Conservation (phyloP, 2,113 vertebrate genomes). For the Natator depressus region DNA sequence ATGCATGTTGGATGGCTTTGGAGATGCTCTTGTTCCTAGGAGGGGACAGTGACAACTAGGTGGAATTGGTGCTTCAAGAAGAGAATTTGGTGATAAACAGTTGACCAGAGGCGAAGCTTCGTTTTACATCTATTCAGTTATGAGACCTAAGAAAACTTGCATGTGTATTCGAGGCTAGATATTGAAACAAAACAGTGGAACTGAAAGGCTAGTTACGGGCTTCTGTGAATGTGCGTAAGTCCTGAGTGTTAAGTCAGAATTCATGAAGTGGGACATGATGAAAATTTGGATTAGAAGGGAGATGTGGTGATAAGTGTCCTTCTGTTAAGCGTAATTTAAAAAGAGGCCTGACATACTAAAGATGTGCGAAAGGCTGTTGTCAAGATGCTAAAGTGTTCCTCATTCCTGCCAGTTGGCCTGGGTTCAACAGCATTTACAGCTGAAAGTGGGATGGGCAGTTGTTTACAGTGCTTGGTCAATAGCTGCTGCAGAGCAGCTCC, state of each 20-base stretch:
- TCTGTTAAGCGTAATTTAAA: constrained; percentile 35
- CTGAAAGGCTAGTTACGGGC: neutral
- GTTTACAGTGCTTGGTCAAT: constrained; percentile 40
- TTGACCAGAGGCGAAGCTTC: neutral
- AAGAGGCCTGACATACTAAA: constrained; percentile 50
- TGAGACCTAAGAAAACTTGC: neutral
- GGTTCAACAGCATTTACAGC: constrained; percentile 66
- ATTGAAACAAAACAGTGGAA: constrained; percentile 12
- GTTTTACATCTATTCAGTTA: neutral
- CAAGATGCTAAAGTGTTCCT: constrained; percentile 54
- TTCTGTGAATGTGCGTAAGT: neutral
- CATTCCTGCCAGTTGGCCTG: constrained; percentile 69
- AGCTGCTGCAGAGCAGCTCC: constrained; percentile 20
- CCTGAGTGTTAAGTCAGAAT: neutral
- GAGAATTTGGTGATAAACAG: neutral
- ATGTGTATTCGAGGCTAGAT: neutral
- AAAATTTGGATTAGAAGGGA: constrained; percentile 25
- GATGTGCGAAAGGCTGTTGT: constrained; percentile 48
- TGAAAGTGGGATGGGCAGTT: constrained; percentile 61
- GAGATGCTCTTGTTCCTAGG: neutral
- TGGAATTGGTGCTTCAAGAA: neutral
- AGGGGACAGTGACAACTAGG: neutral
- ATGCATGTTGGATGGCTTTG: neutral
- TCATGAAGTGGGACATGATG: constrained; percentile 3
- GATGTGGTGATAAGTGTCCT: neutral